A percentile compares a stretch with the other conserved stretches of the same genome.
Conservation (phyloP, 2,113 vertebrate genomes). For the Lanius ludovicianus region DNA sequence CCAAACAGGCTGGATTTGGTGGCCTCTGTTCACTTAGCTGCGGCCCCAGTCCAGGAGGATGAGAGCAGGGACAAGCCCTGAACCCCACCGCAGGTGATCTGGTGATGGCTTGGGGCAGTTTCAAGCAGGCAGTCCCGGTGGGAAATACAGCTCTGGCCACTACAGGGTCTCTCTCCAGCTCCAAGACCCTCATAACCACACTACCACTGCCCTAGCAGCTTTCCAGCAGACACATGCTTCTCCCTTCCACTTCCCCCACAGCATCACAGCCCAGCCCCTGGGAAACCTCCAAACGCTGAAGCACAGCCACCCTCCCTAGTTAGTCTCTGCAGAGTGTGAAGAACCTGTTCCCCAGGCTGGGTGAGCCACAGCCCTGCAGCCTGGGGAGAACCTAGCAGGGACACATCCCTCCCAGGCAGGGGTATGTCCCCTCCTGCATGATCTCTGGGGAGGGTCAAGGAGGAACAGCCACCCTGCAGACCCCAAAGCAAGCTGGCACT, state of each 20-base stretch:
- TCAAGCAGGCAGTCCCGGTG: fast-evolving
- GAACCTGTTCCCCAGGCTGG: constrained; percentile 53
- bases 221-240: neutral
- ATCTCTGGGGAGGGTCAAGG: neutral
- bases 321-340: fast-evolving
- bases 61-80: neutral
- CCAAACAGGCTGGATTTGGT: neutral
- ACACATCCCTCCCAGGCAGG: neutral
- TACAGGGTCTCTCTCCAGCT: neutral
- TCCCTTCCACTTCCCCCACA: neutral
- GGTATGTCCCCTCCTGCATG: neutral
- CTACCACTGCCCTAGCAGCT: neutral
- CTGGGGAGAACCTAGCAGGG: neutral
- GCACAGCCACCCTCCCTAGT: neutral
- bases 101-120: neutral
- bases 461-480: neutral
- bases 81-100: fast-evolving
- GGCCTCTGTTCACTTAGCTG: neutral
- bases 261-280: neutral
- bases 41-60: fast-evolving
- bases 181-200: neutral
- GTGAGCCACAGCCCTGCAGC: neutral
- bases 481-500: neutral
- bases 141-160: neutral
- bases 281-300: neutral